phyloP scores from a whole-genome alignment of 53 echinoderm and acorn worm genomes.

The Holothuria leucospilota region DNA sequence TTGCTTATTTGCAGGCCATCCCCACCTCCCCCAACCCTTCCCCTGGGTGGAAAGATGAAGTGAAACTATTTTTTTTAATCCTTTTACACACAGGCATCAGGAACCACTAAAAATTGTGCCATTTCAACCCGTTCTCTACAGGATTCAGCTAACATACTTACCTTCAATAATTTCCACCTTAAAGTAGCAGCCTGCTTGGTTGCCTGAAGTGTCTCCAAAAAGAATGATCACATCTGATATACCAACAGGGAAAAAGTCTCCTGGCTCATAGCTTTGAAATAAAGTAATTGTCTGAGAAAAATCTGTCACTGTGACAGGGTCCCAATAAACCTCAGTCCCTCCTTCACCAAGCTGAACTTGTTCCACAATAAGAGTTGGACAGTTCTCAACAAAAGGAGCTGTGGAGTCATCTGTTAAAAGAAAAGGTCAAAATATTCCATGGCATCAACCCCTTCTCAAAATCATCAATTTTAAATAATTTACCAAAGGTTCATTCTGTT shows the following conservation, averaged over 20 bases:
- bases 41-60: no score
- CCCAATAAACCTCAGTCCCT: conserved; percentile 41
- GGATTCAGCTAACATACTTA: background rate
- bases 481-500: no score
- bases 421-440: background rate
- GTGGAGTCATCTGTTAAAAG: conserved; percentile 62
- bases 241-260: conserved; percentile 42
- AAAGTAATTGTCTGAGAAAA: conserved; percentile 12
- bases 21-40: no score
- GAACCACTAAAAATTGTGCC: no score
- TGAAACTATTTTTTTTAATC: no score
- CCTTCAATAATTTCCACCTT: conserved; percentile 46
- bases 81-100: no score
- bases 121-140: no score
- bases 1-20: no score
- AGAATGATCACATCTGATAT: conserved; percentile 12
- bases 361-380: conserved; percentile 41
- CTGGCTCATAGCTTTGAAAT: conserved; percentile 12
- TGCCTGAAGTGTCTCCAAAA: conserved; percentile 35
- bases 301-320: conserved; percentile 36
- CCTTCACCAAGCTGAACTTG: conserved; percentile 57
- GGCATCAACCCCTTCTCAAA: background rate
- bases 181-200: conserved; percentile 35
- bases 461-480: no score
- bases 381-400: conserved; percentile 60